These are phyloP conservation scores for Phalacrocorax brasilianus DNA, from an alignment of 2,113 vertebrate genomes.

Conservation along the genomic window DNA sequence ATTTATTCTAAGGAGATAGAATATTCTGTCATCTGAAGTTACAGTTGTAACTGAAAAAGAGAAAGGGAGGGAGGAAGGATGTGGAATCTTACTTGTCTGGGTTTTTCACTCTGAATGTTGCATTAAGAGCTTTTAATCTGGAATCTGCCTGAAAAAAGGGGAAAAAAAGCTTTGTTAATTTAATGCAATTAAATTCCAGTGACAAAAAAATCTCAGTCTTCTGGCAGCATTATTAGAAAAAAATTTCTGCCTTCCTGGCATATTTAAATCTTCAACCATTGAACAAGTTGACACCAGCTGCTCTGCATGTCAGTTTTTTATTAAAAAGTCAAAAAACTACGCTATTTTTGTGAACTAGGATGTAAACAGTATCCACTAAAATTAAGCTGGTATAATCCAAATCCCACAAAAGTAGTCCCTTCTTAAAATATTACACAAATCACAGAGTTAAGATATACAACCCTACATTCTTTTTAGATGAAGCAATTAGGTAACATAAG, in stretches of 20 bases:
- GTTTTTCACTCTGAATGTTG: conserved; percentile 96
- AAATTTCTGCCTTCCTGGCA: neutral
- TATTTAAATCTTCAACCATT: neutral
- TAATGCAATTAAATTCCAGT: conserved; percentile 71
- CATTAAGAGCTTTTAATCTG: conserved; percentile 93
- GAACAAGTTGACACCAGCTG: neutral
- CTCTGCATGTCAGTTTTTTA: neutral
- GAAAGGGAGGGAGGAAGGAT: conserved; percentile 14
- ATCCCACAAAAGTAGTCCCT: neutral
- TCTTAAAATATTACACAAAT: conserved; percentile 30
- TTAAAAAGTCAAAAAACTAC: neutral
- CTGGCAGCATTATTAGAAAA: conserved; percentile 50
- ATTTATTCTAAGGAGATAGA: conserved; percentile 57
- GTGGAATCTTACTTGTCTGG: conserved; percentile 90
- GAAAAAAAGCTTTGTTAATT: conserved; percentile 69
- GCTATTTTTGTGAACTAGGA: neutral
- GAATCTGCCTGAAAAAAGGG: conserved; percentile 89
- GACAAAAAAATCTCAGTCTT: conserved; percentile 63
- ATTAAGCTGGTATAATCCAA: conserved; percentile 21
- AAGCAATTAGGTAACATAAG: conserved; percentile 60
- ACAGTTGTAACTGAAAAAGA: conserved; percentile 10
- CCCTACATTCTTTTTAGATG: conserved; percentile 61
- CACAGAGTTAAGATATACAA: conserved; percentile 42
- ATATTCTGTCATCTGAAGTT: conserved; percentile 31
- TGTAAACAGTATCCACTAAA: neutral